phyloP scores from a whole-genome alignment of 2,113 vertebrate species.

The Nettapus auritus region DNA sequence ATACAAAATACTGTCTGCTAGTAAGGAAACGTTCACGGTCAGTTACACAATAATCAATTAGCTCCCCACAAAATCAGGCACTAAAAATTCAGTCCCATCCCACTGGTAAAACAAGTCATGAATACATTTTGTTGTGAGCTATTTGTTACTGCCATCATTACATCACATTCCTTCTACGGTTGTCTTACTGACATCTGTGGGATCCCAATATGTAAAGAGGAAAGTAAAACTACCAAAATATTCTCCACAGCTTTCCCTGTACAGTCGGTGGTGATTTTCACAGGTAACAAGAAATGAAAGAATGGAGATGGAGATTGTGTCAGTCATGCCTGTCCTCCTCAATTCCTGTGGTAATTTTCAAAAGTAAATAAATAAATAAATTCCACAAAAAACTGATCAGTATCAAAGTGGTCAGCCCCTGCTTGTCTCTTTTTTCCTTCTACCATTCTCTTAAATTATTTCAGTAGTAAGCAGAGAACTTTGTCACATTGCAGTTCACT shows the following conservation, averaged over 20 bases:
- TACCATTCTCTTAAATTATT: neutral
- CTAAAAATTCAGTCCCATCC: neutral
- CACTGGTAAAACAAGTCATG: neutral
- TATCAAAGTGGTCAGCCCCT: neutral
- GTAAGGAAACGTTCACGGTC: neutral
- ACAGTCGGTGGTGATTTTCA: neutral
- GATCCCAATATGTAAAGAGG: neutral
- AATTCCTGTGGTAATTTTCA: neutral
- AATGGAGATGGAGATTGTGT: fast-evolving
- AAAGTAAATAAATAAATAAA: neutral
- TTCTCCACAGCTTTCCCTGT: neutral
- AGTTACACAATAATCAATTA: neutral
- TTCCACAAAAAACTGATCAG: fast-evolving
- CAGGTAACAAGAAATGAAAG: neutral
- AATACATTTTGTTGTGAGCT: neutral
- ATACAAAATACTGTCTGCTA: neutral
- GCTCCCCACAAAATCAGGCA: neutral
- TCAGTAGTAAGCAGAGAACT: neutral
- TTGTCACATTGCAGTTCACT: neutral
- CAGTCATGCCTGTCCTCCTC: neutral
- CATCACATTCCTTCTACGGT: neutral
- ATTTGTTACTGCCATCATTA: neutral
- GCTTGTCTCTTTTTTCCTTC: neutral
- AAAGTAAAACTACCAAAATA: neutral
- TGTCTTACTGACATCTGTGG: neutral